Evolutionary conservation across 2,113 vertebrate genomes (phyloP).

Genomic region (Gambusia holbrooki): DNA sequence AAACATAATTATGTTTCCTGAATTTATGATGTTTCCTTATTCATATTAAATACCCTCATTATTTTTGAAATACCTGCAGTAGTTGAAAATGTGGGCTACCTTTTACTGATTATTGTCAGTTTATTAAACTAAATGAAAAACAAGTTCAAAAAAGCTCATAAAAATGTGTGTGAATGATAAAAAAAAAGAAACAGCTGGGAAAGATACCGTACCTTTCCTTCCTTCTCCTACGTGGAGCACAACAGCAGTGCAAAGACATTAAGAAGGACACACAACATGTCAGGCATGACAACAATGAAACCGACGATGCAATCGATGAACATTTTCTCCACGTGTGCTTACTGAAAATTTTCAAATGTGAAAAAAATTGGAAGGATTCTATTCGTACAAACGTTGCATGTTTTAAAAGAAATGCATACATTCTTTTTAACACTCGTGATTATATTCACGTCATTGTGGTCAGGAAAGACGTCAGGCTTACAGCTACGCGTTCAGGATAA

Average conservation of each 20-base stretch:
- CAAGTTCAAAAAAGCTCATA: not conserved
- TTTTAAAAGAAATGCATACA: not conserved
- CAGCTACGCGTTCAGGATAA: constrained; percentile 93
- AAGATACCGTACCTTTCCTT: constrained; percentile 69
- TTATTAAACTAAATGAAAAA: not conserved
- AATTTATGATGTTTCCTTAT: not conserved
- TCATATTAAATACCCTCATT: not conserved
- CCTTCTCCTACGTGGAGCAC: constrained; percentile 64
- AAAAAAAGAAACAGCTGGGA: not conserved
- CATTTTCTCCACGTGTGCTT: not conserved
- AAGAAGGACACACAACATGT: constrained; percentile 46
- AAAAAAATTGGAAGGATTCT: not conserved
- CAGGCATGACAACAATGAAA: constrained; percentile 45
- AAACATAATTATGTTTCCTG: not conserved
- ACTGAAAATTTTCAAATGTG: too few species aligned
- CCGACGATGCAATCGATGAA: not conserved
- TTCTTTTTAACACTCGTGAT: not conserved
- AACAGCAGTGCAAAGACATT: constrained; percentile 50
- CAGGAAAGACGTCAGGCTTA: constrained; percentile 59
- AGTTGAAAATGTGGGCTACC: too few species aligned
- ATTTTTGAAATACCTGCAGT: not conserved
- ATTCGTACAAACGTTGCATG: not conserved
- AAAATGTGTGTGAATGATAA: not conserved
- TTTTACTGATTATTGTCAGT: not conserved
- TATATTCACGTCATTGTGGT: not conserved